Evolutionary conservation across 2,797 vertebrate species (phyloP).

Genomic region (Picus viridis): DNA sequence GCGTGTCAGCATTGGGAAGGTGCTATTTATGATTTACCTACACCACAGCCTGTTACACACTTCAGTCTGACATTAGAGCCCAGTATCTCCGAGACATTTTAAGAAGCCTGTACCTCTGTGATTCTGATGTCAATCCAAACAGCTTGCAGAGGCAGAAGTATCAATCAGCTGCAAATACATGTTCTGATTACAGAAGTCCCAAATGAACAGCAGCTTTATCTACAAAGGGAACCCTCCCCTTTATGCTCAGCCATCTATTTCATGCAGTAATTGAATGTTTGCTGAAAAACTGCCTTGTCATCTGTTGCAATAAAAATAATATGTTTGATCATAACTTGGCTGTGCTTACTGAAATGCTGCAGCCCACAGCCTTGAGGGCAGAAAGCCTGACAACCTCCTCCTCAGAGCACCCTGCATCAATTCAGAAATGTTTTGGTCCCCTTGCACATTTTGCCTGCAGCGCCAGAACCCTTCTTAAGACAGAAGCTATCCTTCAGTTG

Average conservation of each 20-base stretch:
- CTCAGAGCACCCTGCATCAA: not conserved
- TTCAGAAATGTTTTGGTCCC: not conserved
- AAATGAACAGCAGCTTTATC: not conserved
- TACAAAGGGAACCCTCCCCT: slow-evolving; percentile 6
- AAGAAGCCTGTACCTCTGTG: slow-evolving; percentile 13
- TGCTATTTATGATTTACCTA: not conserved
- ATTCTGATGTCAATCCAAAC: not conserved
- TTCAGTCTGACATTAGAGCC: not conserved
- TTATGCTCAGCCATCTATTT: slow-evolving; percentile 25
- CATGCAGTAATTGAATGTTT: slow-evolving; percentile 11
- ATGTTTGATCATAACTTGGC: not conserved
- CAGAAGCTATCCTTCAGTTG: not conserved
- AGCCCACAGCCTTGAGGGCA: not conserved
- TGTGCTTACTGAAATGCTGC: not conserved
- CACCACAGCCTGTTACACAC: not conserved
- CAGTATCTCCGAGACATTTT: not conserved
- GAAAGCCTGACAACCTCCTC: not conserved
- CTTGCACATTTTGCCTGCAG: not conserved
- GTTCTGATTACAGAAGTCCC: slow-evolving; percentile 11
- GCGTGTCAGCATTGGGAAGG: not conserved
- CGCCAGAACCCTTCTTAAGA: not conserved
- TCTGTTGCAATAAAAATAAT: slow-evolving; percentile 19
- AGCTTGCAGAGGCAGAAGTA: not conserved
- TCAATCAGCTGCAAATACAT: not conserved
- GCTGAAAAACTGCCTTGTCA: slow-evolving; percentile 10